Evolutionary conservation across 1,140 invertebrate species (phyloP).

Genomic region (Drosophila carrolli): DNA sequence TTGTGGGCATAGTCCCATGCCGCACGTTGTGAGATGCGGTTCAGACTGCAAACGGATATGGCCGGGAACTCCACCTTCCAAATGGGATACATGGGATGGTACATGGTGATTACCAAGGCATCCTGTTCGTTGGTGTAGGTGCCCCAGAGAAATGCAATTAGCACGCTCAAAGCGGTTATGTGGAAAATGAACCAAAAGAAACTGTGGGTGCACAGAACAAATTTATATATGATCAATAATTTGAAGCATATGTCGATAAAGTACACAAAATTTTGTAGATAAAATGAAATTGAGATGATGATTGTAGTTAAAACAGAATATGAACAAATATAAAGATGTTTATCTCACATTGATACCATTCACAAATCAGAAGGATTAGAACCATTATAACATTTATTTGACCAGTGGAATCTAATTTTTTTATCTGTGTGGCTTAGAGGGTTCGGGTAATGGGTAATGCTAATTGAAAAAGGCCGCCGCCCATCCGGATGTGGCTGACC

Average conservation of each 20-base stretch:
- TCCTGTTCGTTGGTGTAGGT: conserved; percentile 85
- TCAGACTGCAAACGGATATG: conserved; percentile 86
- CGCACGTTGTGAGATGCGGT: conserved; percentile 86
- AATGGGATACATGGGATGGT: conserved; percentile 86
- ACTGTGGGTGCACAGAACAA: conserved; percentile 65
- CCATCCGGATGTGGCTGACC: conserved; percentile 2
- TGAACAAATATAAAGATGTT: too few relatives aligned
- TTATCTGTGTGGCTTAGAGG: conserved; percentile 4
- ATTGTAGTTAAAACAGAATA: too few relatives aligned
- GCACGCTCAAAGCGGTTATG: conserved; percentile 84
- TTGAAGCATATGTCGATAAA: too few relatives aligned
- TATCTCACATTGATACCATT: too few relatives aligned
- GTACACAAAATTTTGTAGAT: too few relatives aligned
- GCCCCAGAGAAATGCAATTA: conserved; percentile 85
- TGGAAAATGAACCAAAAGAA: conserved; percentile 86
- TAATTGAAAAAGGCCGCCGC: conserved; percentile 58
- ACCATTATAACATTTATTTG: too few relatives aligned
- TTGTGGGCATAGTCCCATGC: conserved; percentile 84
- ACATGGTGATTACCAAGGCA: conserved; percentile 86
- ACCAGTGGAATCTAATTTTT: too few relatives aligned
- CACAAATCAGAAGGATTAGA: too few relatives aligned
- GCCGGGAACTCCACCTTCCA: conserved; percentile 86
- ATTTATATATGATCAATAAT: background rate
- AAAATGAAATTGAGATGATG: too few relatives aligned
- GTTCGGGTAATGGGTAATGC: conserved; percentile 32